Base-by-base conservation (phyloP, 2,113 vertebrate species). In the Octodon degus region DNA sequence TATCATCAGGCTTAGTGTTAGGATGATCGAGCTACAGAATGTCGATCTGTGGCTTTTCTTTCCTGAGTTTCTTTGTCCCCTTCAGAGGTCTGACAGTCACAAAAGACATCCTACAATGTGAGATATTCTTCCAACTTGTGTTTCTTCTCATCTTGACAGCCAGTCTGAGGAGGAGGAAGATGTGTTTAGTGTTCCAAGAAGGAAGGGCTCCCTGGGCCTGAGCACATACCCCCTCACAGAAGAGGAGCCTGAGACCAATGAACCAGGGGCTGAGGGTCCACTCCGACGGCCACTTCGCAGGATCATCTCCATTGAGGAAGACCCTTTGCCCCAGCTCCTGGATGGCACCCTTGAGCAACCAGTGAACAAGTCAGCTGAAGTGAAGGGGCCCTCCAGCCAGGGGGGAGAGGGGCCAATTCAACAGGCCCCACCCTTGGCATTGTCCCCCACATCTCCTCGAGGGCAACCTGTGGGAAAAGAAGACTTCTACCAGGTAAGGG, bases 221-320 rank as follows among this genome's bases (percentile, higher is more conserved):
- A 99, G 98, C 85, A 98, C 96, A 10, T 77, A 93, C 94, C 92
- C 89, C 6, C 80, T 90, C 68, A 62, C 95, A 24, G 98, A 97
- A 5, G 97, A 98, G 58, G 95, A 98, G 24, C 62, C 93, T 2
- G 92, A 60, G 13, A 4, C 88, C 0, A 90, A 97, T 32, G 90
- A 98, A 55, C 68, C 86, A 25, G 95, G 96, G 92, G 1, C 97
- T 47, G 94, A 55, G 40, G 25, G 80, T 1, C 62, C 68, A 0
- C 27, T 16, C 34, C 32, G 3, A 25, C 58, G 34, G 67, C 37
- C 91, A 2, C 98, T 99, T n/a, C 98, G 98, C 62, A 98, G 99
- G 84, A 99, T 99, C 97, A 99, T 99, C 98, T 99, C 99, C 94
- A 99, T 99, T 50, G 99, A 99, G 96, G 99, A 99, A 97, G 99